These are phyloP conservation scores for Pogonocherus hispidulus DNA, from an alignment of 2,888 invertebrate genomes.

Conservation along the genomic window DNA sequence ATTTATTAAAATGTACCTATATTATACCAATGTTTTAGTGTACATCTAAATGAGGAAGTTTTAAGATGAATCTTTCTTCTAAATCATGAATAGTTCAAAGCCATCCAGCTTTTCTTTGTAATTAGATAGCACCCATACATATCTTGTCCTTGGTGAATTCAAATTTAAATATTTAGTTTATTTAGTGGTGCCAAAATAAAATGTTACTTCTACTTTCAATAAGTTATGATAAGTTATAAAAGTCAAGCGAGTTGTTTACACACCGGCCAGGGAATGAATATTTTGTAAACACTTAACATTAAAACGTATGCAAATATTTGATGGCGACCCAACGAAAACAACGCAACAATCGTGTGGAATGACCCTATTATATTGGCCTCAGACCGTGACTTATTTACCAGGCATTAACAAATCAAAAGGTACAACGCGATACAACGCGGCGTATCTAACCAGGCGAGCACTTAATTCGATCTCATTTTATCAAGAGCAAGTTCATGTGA, in stretches of 20 bases:
- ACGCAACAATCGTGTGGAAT: neutral
- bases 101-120: too few species aligned
- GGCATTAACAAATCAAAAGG: constrained; percentile 3
- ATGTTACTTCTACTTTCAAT: neutral
- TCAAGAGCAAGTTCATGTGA: constrained; percentile 1
- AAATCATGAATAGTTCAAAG: too few species aligned
- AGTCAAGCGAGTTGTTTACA: constrained; percentile 1
- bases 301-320: constrained; percentile 20
- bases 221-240: neutral
- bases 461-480: neutral
- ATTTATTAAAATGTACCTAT: too few species aligned
- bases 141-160: too few species aligned
- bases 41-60: too few species aligned
- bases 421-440: neutral
- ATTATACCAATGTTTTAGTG: too few species aligned
- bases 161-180: too few species aligned
- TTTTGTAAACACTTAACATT: constrained; percentile 19
- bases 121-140: too few species aligned
- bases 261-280: neutral
- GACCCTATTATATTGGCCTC: neutral
- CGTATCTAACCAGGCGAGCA: neutral
- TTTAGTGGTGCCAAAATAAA: neutral
- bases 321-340: constrained; percentile 5
- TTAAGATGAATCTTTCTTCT: too few species aligned
- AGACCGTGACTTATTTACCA: constrained; percentile 3